Percentiles rank a stretch among this genome's conserved stretches.
Evolutionary conservation across 1,140 invertebrate genomes (phyloP).

Genomic region (Cylas formicarius): DNA sequence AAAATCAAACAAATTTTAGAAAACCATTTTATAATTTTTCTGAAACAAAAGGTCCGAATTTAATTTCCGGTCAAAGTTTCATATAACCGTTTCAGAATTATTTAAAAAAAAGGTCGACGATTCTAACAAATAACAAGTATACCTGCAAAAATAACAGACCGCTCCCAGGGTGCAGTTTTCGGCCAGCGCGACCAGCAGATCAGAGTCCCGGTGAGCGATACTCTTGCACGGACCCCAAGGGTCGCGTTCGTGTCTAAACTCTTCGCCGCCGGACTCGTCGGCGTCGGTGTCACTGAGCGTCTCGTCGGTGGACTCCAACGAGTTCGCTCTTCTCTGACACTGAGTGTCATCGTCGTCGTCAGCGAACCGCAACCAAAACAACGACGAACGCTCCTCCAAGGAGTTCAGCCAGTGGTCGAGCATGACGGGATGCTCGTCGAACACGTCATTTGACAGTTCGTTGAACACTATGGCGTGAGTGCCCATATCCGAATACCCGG

Average conservation of each 20-base stretch:
- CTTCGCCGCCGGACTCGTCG: slow-evolving; percentile 13
- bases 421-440: slow-evolving; percentile 12
- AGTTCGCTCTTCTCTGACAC: slow-evolving; percentile 24
- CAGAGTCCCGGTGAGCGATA: slow-evolving; percentile 38
- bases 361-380: slow-evolving; percentile 35
- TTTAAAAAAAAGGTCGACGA: too few relatives aligned
- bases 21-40: too few relatives aligned
- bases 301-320: slow-evolving; percentile 28
- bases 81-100: too few relatives aligned
- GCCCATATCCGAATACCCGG: too few relatives aligned
- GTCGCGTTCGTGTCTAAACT: slow-evolving; percentile 14
- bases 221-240: slow-evolving; percentile 30
- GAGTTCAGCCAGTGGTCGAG: slow-evolving; percentile 35
- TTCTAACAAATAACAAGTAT: too few relatives aligned
- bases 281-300: slow-evolving; percentile 25
- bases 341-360: slow-evolving; percentile 19
- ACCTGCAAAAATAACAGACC: slow-evolving; percentile 43
- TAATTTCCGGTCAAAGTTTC: too few relatives aligned
- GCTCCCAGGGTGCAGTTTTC: slow-evolving; percentile 39
- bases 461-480: too few relatives aligned
- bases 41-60: too few relatives aligned
- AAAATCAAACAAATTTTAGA: too few relatives aligned
- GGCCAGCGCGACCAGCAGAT: slow-evolving; percentile 35
- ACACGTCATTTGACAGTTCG: too few relatives aligned
- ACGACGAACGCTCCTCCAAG: slow-evolving; percentile 31